Evolutionary conservation across 2,888 invertebrate genomes (phyloP).

Genomic region (Germaria angustata): DNA sequence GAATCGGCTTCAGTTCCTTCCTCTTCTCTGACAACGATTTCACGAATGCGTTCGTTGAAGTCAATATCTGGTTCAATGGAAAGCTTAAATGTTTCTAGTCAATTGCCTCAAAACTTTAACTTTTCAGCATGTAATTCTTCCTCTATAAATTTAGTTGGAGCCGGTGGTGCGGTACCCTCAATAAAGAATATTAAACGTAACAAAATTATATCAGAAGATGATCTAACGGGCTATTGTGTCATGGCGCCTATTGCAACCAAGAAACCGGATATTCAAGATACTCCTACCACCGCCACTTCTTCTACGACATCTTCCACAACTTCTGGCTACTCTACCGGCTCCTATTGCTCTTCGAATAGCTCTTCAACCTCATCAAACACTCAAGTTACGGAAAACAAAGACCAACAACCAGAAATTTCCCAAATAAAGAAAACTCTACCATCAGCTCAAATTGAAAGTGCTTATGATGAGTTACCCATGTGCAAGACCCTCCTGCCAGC

Average conservation of each 20-base stretch:
- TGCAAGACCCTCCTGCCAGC: constrained; percentile 50
- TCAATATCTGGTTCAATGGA: constrained; percentile 71
- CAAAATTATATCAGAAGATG: constrained; percentile 76
- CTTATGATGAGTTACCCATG: constrained; percentile 52
- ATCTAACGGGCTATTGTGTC: constrained; percentile 78
- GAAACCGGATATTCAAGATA: constrained; percentile 35
- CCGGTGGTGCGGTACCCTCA: constrained; percentile 74
- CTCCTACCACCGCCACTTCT: constrained; percentile 19
- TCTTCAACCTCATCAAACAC: constrained; percentile 70
- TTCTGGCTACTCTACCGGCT: constrained; percentile 76
- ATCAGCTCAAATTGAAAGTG: neutral
- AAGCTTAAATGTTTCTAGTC: constrained; percentile 77
- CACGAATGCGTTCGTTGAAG: constrained; percentile 18
- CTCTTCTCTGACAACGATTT: neutral
- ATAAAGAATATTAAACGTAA: constrained; percentile 66
- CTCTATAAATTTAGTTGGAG: constrained; percentile 78
- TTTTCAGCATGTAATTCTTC: constrained; percentile 79
- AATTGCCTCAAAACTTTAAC: constrained; percentile 78
- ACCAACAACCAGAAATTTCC: neutral
- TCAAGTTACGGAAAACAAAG: constrained; percentile 64
- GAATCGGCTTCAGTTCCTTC: constrained; percentile 50
- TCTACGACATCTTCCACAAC: constrained; percentile 72
- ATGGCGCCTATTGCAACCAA: constrained; percentile 78
- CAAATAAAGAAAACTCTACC: neutral
- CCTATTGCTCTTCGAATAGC: constrained; percentile 71